Evolutionary conservation across 2,113 vertebrate genomes (phyloP).

Genomic region (Nerophis ophidion): DNA sequence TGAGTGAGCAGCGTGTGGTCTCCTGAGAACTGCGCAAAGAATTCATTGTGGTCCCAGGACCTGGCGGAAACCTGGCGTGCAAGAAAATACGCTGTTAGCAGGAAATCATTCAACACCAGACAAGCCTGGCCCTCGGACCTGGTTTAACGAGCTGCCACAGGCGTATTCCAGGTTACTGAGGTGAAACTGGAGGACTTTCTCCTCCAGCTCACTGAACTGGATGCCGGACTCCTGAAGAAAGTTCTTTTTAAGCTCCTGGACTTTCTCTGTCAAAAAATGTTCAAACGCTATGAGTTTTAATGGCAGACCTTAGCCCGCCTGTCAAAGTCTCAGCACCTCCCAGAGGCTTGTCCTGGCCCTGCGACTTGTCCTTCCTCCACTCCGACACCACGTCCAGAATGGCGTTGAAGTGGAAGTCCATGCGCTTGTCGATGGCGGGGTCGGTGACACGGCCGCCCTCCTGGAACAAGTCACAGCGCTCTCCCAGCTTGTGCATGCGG

Average conservation of each 20-base stretch:
- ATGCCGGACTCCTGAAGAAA: slow-evolving; percentile 93
- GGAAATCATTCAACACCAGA: neutral
- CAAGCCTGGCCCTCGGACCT: slow-evolving; percentile 61
- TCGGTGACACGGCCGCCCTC: slow-evolving; percentile 90
- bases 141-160: slow-evolving; percentile 87
- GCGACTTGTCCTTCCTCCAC: slow-evolving; percentile 96
- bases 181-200: slow-evolving; percentile 94
- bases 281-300: neutral
- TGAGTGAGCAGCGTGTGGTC: slow-evolving; percentile 87
- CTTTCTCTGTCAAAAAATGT: slow-evolving; percentile 77
- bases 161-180: slow-evolving; percentile 95
- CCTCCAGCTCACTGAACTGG: slow-evolving; percentile 90
- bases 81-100: neutral
- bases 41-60: slow-evolving; percentile 98
- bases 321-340: slow-evolving; percentile 71
- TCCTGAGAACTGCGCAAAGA: slow-evolving; percentile 98
- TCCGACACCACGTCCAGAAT: slow-evolving; percentile 97
- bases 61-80: slow-evolving; percentile 84
- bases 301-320: neutral
- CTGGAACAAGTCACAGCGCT: slow-evolving; percentile 93
- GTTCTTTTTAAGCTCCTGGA: slow-evolving; percentile 90
- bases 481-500: slow-evolving; percentile 92
- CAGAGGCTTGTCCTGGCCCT: slow-evolving; percentile 86
- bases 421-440: slow-evolving; percentile 92
- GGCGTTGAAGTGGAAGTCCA: slow-evolving; percentile 99